Percentiles rank a stretch among this genome's conserved stretches.
Conservation (phyloP, 2,888 invertebrate species). For the Dorcus parallelipipedus region DNA sequence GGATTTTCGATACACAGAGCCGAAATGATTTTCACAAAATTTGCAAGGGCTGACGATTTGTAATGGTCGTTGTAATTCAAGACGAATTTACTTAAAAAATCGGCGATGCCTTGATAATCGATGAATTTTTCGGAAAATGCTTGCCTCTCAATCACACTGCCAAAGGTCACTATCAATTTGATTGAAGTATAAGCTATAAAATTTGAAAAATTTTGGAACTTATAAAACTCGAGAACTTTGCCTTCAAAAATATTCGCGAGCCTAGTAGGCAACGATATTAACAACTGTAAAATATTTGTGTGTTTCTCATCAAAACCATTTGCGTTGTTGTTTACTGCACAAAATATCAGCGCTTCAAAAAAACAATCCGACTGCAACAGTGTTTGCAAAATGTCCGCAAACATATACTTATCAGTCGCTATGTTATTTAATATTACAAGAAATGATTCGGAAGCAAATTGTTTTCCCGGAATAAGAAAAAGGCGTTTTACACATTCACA, state of each 20-base stretch:
- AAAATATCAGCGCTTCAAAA: slow-evolving; percentile 49
- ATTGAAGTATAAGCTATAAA: not conserved
- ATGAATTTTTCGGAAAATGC: not conserved
- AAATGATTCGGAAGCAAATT: slow-evolving; percentile 52
- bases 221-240: slow-evolving; percentile 57
- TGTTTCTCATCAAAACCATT: slow-evolving; percentile 40
- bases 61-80: slow-evolving; percentile 55
- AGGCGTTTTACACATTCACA: slow-evolving; percentile 48
- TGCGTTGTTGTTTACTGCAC: slow-evolving; percentile 8
- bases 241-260: slow-evolving; percentile 65
- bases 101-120: slow-evolving; percentile 26
- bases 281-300: slow-evolving; percentile 57
- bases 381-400: slow-evolving; percentile 50
- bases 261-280: slow-evolving; percentile 66
- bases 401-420: slow-evolving; percentile 44
- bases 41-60: slow-evolving; percentile 49
- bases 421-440: slow-evolving; percentile 51
- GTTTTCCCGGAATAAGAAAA: slow-evolving; percentile 56
- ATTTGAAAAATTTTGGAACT: slow-evolving; percentile 51
- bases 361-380: slow-evolving; percentile 58
- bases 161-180: not conserved
- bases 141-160: not conserved
- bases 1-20: slow-evolving; percentile 49
- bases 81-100: slow-evolving; percentile 60
- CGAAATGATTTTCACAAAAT: slow-evolving; percentile 56